Evolutionary conservation across 2,888 invertebrate species (phyloP).

Genomic region (Folsomia manolachei): DNA sequence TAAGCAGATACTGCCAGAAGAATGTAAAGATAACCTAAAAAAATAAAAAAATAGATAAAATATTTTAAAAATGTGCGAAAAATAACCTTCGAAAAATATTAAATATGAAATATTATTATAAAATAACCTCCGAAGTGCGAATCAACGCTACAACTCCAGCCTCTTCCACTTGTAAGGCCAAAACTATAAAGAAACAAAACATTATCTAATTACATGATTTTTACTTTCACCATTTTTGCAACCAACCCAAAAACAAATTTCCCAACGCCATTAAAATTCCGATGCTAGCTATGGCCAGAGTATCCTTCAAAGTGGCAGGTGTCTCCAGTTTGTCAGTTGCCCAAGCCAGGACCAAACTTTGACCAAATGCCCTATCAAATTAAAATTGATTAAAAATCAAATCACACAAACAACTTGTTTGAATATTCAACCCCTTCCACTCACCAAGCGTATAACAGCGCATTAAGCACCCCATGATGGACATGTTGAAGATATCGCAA

Average conservation of each 20-base stretch:
- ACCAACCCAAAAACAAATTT: conserved; percentile 66
- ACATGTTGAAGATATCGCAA: conserved; percentile 22
- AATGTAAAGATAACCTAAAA: no score
- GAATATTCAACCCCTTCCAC: not conserved
- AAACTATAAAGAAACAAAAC: conserved; percentile 60
- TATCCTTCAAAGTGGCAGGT: conserved; percentile 16
- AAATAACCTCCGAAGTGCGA: conserved; percentile 82
- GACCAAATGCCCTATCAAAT: not conserved
- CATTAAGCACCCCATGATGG: conserved; percentile 25
- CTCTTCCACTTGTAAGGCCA: conserved; percentile 83
- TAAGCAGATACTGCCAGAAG: conserved; percentile 67
- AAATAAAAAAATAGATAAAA: no score
- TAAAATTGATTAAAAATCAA: not conserved
- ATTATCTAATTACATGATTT: not conserved
- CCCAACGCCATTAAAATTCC: conserved; percentile 56
- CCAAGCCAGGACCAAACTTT: conserved; percentile 12
- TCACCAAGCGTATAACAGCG: conserved; percentile 20
- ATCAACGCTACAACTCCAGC: conserved; percentile 88
- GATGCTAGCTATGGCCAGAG: conserved; percentile 20
- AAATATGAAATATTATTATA: no score
- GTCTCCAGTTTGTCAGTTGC: conserved; percentile 6
- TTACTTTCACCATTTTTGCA: not conserved
- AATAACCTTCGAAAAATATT: no score
- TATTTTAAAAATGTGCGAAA: no score
- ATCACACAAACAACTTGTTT: not conserved